phyloP scores from a whole-genome alignment of 2,113 vertebrate species.

The Calidris pygmaea region DNA sequence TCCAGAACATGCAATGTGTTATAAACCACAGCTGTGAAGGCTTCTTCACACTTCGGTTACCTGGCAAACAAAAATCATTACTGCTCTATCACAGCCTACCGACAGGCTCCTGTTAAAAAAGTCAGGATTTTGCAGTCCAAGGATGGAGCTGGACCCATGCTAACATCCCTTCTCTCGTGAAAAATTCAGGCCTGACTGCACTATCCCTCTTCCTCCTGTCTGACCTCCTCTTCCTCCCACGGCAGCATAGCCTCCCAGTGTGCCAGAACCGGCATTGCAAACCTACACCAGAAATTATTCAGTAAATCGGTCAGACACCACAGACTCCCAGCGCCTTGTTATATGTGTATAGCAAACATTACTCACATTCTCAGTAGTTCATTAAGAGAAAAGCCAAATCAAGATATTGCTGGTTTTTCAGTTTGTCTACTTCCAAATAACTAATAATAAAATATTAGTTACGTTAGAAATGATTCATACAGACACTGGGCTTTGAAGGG shows the following conservation, averaged over 20 bases:
- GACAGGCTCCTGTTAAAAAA: neutral
- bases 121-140: neutral
- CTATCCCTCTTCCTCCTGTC: neutral
- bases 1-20: neutral
- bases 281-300: neutral
- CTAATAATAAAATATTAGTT: neutral
- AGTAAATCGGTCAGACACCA: neutral
- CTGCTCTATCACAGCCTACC: neutral
- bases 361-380: neutral
- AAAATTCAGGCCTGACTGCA: neutral
- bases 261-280: neutral
- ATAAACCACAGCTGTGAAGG: neutral
- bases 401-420: neutral
- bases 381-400: neutral
- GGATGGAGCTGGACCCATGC: neutral
- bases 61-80: neutral
- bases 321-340: neutral
- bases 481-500: neutral
- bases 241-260: neutral
- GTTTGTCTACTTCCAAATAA: neutral
- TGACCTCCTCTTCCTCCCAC: neutral
- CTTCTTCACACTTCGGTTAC: neutral
- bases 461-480: neutral
- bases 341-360: neutral
- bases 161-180: neutral